Base-by-base conservation (phyloP, 2,113 vertebrate species). In the Eubucco bourcierii region DNA sequence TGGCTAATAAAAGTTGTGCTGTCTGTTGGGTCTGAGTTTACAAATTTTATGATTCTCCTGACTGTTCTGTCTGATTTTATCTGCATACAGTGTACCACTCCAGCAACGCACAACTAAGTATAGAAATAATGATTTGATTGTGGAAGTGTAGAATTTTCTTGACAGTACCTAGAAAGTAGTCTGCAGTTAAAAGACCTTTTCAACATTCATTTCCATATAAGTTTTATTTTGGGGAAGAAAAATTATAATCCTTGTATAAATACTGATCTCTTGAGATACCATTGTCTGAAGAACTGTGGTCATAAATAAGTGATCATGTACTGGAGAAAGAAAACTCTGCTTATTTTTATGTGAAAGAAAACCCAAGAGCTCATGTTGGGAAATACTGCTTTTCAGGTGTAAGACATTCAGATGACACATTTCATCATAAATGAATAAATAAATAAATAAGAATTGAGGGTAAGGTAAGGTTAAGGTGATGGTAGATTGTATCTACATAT, bases 181-280 rank as follows among this genome's bases (percentile, higher is more conserved):
- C 84, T 47, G 46, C 81, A 93, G n/a, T 89, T 95, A 86, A 97
- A 96, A 96, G 80, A 10, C 58, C 64, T 96, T 96, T 96, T 95
- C 83, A 94, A 95, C 97, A 95, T 96, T 96, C 39, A 96, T 97
- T 96, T 97, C 85, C 86, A 93, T 97, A 80, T 93, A 96, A 90
- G 95, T 95, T 90, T 96, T 84, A 46, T 90, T 96, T 94, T n/a
- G 29, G 6, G 84, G 94, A 92, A 83, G 63, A 60, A 65, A 12
- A 17, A 23, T 25, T 25, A 56, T n/a, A 21, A 41, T 37, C 19
- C 33, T 83, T 72, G 63, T 53, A 73, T 56, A 87, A 90, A 71
- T 71, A 46, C 16, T 60, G 18, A 59, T 93, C 34, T 93, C 56
- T 91, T 89, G 82, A 93, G 67, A 94, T 90, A 77, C 28, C 29